Percentiles rank a stretch among this genome's conserved stretches.
Conservation (phyloP, 2,797 vertebrate genomes). For the Decapterus maruadsi region DNA sequence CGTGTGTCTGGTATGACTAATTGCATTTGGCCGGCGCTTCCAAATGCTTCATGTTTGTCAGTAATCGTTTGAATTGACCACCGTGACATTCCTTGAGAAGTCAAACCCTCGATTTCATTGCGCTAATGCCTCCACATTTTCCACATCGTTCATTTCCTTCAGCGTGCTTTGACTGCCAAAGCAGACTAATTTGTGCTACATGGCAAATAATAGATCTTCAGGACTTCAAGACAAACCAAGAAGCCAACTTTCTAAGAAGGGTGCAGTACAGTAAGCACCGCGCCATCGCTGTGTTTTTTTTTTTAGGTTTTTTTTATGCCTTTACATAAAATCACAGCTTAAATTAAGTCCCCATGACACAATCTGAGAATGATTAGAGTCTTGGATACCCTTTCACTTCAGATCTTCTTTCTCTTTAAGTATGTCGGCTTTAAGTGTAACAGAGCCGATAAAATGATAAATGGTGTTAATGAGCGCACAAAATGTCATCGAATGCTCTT, state of each 20-base stretch:
- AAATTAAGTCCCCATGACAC: conserved; percentile 57
- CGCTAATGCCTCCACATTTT: conserved; percentile 48
- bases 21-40: conserved; percentile 50
- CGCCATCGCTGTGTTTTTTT: conserved; percentile 27
- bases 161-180: conserved; percentile 14
- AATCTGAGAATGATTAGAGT: conserved; percentile 45
- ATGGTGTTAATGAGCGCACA: not conserved
- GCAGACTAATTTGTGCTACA: conserved; percentile 15
- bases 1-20: conserved; percentile 54
- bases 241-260: conserved; percentile 27
- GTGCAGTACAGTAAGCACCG: conserved; percentile 1
- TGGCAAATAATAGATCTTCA: conserved; percentile 41
- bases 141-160: conserved; percentile 33
- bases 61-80: conserved; percentile 51
- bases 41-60: conserved; percentile 56
- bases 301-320: conserved; percentile 33
- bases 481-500: conserved; percentile 18
- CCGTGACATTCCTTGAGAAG: conserved; percentile 58
- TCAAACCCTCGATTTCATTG: conserved; percentile 41
- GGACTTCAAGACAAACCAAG: conserved; percentile 46
- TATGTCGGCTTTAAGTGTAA: not conserved
- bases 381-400: conserved; percentile 19
- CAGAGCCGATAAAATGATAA: conserved; percentile 24
- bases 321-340: conserved; percentile 49
- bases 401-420: conserved; percentile 9